Percentiles rank a stretch among this genome's conserved stretches.
These are phyloP conservation scores for Ophion slaviceki DNA, from an alignment of 2,888 invertebrate species.

Conservation along the genomic window DNA sequence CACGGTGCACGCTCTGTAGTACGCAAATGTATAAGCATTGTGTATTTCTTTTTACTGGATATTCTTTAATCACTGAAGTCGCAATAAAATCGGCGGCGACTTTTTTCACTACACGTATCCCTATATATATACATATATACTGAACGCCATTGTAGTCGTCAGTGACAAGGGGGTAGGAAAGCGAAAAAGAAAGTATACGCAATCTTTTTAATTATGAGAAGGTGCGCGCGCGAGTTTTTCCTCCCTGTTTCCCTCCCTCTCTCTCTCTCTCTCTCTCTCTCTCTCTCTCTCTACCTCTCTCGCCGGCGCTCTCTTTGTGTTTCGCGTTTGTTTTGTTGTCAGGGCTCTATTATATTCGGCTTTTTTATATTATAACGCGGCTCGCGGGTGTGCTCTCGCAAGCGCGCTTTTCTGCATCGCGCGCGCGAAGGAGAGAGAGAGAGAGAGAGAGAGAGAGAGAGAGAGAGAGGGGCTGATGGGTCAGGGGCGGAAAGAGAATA, in stretches of 20 bases:
- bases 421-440: conserved; percentile 61
- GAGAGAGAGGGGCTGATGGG: conserved; percentile 74
- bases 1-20: background rate
- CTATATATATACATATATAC: conserved; percentile 12
- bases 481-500: conserved; percentile 75
- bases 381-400: conserved; percentile 65
- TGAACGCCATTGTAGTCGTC: conserved; percentile 54
- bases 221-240: conserved; percentile 56
- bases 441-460: conserved; percentile 62
- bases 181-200: conserved; percentile 67
- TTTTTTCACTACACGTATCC: conserved; percentile 9
- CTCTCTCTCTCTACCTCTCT: conserved; percentile 6
- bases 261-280: conserved; percentile 68
- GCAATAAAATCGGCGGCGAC: conserved; percentile 50
- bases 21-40: conserved; percentile 24
- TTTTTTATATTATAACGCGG: conserved; percentile 74
- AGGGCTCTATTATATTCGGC: conserved; percentile 81
- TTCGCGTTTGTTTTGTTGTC: conserved; percentile 83
- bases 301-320: conserved; percentile 79
- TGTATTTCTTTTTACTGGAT: conserved; percentile 5
- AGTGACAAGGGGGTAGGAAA: conserved; percentile 31
- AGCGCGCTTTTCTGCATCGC: conserved; percentile 48
- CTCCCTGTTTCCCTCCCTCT: conserved; percentile 13
- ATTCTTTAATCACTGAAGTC: conserved; percentile 54
- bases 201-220: conserved; percentile 75